Base-by-base conservation (phyloP, 2,888 invertebrate species). In the Mactromeris polynyma region DNA sequence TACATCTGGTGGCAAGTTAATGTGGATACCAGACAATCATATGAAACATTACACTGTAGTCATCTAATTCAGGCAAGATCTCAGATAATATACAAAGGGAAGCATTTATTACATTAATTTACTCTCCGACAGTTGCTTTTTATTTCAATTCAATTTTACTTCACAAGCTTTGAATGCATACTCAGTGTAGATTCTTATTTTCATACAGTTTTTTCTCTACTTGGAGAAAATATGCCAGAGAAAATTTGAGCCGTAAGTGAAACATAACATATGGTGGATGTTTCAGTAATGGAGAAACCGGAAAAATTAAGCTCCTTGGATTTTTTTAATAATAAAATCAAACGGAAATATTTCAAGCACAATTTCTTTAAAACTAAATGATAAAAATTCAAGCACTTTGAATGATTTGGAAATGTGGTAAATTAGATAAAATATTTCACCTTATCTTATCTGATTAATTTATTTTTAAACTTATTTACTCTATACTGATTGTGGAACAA, bases 41-140 rank as follows among this genome's bases (percentile, higher is more conserved):
- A n/a, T n/a, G 84, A 78, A 84, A 84, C 51, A 51, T 58, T 36
- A 54, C 84, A 77, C 64, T 46, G 17, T 36, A 33, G 54, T 84
- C 77, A 84, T 84, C 77, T 73, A 84, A 84, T 54, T 31, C 84
- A 38, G 78, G n/a, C 51, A 38, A 38, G 31, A 51, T 33, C 31
- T 21, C 19, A 1, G 36, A 77, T 84, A 84, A 77, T 84, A 84
- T 77, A 84, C 84, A 84, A 84, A 46, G 78, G 77, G 46, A 78
- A n/a, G 78, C 84, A 78, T 84, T 84, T 84, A 84, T 84, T 84
- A 38, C 78, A 83, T 83, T 84, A 78, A 84, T 84, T 84, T 84
- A 78, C n/a, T 46, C 83, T 46, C 73, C n/a, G 17, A 11, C 21
- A 69, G 64, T 31, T 46, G 31, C 40, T 83, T 73, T 83, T 83